Base-by-base conservation (phyloP, 2,797 vertebrate species). In the Sparidentex hasta region DNA sequence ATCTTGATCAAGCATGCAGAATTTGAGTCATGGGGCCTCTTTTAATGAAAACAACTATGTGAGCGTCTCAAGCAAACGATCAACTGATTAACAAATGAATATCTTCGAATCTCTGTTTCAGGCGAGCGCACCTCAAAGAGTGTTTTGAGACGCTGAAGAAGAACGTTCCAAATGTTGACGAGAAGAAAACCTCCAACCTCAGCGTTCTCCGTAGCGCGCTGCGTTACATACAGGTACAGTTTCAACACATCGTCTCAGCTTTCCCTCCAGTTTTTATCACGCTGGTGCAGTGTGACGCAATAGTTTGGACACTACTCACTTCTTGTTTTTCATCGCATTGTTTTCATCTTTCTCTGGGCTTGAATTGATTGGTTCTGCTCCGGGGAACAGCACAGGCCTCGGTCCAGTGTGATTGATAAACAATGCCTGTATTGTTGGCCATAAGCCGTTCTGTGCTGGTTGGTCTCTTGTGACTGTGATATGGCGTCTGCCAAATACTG, bases 101-200 rank as follows among this genome's bases (percentile, higher is more conserved):
- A 38, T 71, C 72, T 21, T 58, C 7, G 1, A 5, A 54, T 81
- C 23, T 71, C 66, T 71, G 63, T 88, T 68, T 29, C 74, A 96
- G 95, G 82, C 96, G 98, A 85, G 98, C 98, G 0, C 98, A 99
- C 90, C 95, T 99, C 87, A 99, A 99, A 88, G 98, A 99, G 85
- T 99, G 98, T 93, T 99, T 99, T 82, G 98, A 99, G 93, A 99
- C 97, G 0, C 94, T 99, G 85, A 99, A 99, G 92, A 97, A 96
- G 90, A 99, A 99, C 76, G 98, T 99, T 92, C 98, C 98, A 57
- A 99, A 98, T 13, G 97, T 99, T 1, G 98, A 99, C 0, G 98
- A 99, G 95, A 99, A 99, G 96, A 99, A 99, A 94, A 99, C 98
- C 13, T 99, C 98, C 88, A 99, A 99, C 95, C 96, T 99, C 92